Conservation (phyloP, 2,113 vertebrate genomes). For the Apodemus speciosus region DNA sequence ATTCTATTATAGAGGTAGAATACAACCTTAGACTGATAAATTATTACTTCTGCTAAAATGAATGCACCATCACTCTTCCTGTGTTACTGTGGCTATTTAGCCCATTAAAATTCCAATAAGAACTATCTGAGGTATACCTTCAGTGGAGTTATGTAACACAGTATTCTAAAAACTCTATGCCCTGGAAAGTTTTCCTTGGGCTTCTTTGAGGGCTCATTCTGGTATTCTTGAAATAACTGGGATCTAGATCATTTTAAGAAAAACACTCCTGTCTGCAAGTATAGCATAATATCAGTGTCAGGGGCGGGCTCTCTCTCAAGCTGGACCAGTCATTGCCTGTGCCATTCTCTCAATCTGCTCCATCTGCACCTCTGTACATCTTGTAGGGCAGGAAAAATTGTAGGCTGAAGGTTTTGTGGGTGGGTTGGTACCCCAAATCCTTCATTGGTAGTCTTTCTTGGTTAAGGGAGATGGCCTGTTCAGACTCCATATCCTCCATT, state of each 20-base stretch:
- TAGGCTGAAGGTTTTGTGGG: too few relatives aligned
- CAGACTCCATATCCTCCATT: too few relatives aligned
- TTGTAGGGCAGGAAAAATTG: too few relatives aligned
- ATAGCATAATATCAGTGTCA: too few relatives aligned
- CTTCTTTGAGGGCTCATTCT: not conserved
- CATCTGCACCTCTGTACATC: too few relatives aligned
- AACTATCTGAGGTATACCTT: not conserved
- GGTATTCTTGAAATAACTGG: not conserved
- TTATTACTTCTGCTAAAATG: not conserved
- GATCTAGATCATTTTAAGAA: not conserved
- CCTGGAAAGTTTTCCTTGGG: not conserved
- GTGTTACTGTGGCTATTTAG: not conserved
- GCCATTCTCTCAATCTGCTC: too few relatives aligned
- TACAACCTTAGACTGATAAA: not conserved
- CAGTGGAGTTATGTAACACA: not conserved
- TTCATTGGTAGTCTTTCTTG: too few relatives aligned
- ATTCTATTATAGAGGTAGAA: not conserved
- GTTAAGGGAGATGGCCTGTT: too few relatives aligned
- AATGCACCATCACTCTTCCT: not conserved
- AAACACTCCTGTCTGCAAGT: not conserved
- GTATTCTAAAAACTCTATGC: not conserved
- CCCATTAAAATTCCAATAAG: conserved; percentile 5
- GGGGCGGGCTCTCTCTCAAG: too few relatives aligned
- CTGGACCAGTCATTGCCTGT: too few relatives aligned
- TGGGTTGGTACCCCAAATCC: too few relatives aligned